These are phyloP conservation scores for Diadophis punctatus DNA, from an alignment of 2,113 vertebrate species.

Conservation along the genomic window DNA sequence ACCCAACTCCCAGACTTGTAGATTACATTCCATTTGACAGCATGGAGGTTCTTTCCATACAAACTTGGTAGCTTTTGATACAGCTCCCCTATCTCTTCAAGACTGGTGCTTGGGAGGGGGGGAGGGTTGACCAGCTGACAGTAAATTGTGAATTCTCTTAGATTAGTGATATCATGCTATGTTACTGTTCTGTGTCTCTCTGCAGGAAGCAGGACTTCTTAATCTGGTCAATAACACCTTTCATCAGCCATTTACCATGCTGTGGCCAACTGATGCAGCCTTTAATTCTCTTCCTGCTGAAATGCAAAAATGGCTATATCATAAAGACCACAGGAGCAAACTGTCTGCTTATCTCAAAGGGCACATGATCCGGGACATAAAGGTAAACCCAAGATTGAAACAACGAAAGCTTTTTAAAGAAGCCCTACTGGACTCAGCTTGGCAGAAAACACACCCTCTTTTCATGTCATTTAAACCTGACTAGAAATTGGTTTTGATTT, in stretches of 20 bases:
- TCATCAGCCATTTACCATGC: constrained; percentile 86
- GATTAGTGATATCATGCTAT: background rate
- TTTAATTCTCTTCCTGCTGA: constrained; percentile 73
- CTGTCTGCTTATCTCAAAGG: constrained; percentile 80
- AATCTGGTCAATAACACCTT: constrained; percentile 63
- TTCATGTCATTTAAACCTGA: background rate
- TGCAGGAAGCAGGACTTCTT: constrained; percentile 77
- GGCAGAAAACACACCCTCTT: background rate
- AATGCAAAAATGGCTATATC: constrained; percentile 81
- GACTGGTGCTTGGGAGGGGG: background rate
- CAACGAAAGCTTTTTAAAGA: rapidly evolving
- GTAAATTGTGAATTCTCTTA: background rate
- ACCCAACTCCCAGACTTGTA: background rate
- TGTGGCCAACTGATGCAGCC: constrained; percentile 87
- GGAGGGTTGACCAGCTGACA: background rate
- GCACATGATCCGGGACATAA: constrained; percentile 79
- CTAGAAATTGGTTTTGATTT: background rate
- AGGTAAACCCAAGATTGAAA: constrained; percentile 60
- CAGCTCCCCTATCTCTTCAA: background rate
- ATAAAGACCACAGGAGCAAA: constrained; percentile 76
- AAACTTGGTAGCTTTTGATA: background rate
- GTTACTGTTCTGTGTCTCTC: background rate
- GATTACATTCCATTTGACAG: background rate
- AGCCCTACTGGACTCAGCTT: background rate
- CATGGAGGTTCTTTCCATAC: background rate